Percentiles rank a stretch among this genome's conserved stretches.
These are phyloP conservation scores for Apodemia duryi DNA, from an alignment of 2,888 invertebrate species.

Conservation along the genomic window DNA sequence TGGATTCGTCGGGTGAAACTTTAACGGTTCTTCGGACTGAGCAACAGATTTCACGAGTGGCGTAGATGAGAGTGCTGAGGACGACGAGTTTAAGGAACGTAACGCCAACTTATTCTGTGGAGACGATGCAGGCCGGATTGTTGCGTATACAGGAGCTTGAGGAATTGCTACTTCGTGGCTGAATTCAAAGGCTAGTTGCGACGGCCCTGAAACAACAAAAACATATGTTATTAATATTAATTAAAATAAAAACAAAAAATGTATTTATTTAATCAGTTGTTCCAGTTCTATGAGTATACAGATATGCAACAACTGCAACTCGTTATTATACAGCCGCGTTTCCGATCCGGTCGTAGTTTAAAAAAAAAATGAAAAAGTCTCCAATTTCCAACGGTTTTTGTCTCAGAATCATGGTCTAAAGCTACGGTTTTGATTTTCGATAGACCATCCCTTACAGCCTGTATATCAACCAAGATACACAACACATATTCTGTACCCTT, in stretches of 20 bases:
- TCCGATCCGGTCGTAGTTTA: too few species aligned
- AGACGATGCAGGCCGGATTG: conserved; percentile 56
- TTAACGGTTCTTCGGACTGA: conserved; percentile 50
- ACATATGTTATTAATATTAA: background rate
- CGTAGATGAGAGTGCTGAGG: conserved; percentile 54
- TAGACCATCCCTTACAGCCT: too few species aligned
- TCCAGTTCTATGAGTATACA: too few species aligned
- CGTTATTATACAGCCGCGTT: too few species aligned
- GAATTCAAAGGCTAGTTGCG: conserved; percentile 61
- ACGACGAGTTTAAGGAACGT: conserved; percentile 52
- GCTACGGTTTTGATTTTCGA: too few species aligned
- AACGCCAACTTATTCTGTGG: conserved; percentile 49
- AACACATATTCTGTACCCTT: too few species aligned
- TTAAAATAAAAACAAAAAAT: background rate
- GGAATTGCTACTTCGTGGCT: conserved; percentile 53
- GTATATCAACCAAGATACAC: too few species aligned
- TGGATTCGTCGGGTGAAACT: conserved; percentile 71
- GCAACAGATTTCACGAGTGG: conserved; percentile 54
- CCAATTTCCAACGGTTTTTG: too few species aligned
- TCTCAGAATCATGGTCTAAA: too few species aligned
- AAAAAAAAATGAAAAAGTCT: too few species aligned
- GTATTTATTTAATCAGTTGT: background rate
- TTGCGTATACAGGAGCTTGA: conserved; percentile 69
- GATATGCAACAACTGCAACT: too few species aligned
- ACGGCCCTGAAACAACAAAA: conserved; percentile 62